These are phyloP conservation scores for Promerops cafer DNA, from an alignment of 2,113 vertebrate genomes.

Conservation along the genomic window DNA sequence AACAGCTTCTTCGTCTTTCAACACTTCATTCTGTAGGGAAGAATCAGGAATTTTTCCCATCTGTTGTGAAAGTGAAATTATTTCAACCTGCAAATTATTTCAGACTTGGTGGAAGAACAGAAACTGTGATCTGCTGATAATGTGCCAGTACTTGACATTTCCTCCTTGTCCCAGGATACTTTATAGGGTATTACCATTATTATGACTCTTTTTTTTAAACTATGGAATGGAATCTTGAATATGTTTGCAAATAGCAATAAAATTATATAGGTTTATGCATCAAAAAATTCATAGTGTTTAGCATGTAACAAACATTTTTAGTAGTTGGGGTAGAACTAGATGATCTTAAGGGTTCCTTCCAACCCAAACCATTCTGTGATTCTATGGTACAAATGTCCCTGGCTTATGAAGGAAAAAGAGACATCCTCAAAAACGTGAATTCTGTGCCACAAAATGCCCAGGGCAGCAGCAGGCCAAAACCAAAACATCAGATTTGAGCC, in stretches of 20 bases:
- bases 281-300: background rate
- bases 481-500: background rate
- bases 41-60: background rate
- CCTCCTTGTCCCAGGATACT: background rate
- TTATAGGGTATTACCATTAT: background rate
- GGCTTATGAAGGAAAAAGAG: background rate
- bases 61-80: background rate
- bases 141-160: background rate
- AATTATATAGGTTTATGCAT: background rate
- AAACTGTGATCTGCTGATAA: background rate
- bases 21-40: background rate
- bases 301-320: background rate
- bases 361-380: background rate
- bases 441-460: background rate
- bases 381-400: background rate
- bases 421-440: background rate
- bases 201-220: background rate
- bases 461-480: background rate
- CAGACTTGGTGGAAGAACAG: background rate
- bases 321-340: background rate
- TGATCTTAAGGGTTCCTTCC: background rate
- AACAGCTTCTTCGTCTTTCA: slow-evolving; percentile 7
- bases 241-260: background rate
- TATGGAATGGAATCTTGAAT: background rate
- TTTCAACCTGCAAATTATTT: slow-evolving; percentile 23